These are phyloP conservation scores for Hycleus cichorii DNA, from an alignment of 1,140 invertebrate genomes.

Conservation along the genomic window DNA sequence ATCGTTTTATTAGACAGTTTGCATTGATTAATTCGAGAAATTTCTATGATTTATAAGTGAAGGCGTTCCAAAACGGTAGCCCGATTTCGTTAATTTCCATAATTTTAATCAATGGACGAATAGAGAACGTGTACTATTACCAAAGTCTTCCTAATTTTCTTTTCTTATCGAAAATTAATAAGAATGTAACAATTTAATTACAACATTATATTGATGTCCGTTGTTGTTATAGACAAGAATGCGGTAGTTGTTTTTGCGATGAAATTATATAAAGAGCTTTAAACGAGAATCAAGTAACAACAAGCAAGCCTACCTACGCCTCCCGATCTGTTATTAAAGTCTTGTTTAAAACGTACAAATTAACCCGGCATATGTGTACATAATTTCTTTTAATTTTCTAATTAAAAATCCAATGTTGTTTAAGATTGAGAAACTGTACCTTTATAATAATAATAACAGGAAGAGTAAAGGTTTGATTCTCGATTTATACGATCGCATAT, in stretches of 20 bases:
- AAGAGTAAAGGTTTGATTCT: no score
- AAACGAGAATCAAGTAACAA: background rate
- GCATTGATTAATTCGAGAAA: constrained; percentile 4
- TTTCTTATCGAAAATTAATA: no score
- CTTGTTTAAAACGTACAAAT: constrained; percentile 9
- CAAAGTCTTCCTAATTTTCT: no score
- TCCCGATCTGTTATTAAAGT: constrained; percentile 1
- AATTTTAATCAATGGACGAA: background rate
- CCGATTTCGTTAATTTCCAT: constrained; percentile 2
- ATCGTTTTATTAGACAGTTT: background rate
- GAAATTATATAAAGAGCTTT: background rate
- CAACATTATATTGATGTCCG: background rate
- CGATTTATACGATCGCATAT: no score
- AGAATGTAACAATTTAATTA: background rate
- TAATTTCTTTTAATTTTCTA: no score
- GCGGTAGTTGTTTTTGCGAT: constrained; percentile 8
- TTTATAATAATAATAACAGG: no score
- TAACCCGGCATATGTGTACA: background rate
- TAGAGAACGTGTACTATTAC: background rate
- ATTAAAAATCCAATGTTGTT: no score
- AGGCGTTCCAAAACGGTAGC: constrained; percentile 6
- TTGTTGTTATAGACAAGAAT: background rate
- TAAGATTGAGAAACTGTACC: no score
- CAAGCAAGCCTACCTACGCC: constrained; percentile 1
- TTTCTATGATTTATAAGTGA: constrained; percentile 1